Conservation (phyloP, 2,888 invertebrate genomes). For the Leptopilina syphax region DNA sequence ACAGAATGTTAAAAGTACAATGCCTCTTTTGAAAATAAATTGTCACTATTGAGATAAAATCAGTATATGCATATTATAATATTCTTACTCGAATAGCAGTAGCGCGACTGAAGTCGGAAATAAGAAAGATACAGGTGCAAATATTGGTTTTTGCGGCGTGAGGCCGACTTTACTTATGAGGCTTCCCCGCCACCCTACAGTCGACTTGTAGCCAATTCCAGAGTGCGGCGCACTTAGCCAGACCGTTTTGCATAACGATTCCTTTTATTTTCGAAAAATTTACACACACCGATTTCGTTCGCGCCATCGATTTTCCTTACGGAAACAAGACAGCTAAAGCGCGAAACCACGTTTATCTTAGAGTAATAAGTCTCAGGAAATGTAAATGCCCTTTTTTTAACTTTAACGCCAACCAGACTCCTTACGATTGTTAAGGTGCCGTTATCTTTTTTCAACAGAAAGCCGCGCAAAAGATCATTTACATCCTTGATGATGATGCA, state of each 20-base stretch:
- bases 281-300: conserved; percentile 28
- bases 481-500: too few species aligned
- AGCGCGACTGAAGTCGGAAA: conserved; percentile 49
- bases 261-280: conserved; percentile 36
- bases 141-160: conserved; percentile 36
- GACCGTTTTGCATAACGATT: conserved; percentile 39
- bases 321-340: conserved; percentile 22
- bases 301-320: conserved; percentile 2
- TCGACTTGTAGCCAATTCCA: conserved; percentile 35
- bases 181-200: conserved; percentile 20
- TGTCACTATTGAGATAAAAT: too few species aligned
- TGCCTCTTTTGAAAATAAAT: too few species aligned
- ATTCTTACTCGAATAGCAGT: too few species aligned
- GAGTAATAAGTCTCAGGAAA: conserved; percentile 34
- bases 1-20: too few species aligned
- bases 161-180: conserved; percentile 37
- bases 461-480: too few species aligned
- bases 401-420: not conserved
- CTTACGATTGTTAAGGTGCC: not conserved
- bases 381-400: conserved; percentile 23
- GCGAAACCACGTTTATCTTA: conserved; percentile 40
- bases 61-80: too few species aligned
- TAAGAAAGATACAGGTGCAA: conserved; percentile 33
- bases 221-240: conserved; percentile 33
- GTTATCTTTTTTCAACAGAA: not conserved